Evolutionary conservation across 2,113 vertebrate species (phyloP), one percentile per base, ranked within the genome.

Genomic region (Pterocles orientalis): DNA sequence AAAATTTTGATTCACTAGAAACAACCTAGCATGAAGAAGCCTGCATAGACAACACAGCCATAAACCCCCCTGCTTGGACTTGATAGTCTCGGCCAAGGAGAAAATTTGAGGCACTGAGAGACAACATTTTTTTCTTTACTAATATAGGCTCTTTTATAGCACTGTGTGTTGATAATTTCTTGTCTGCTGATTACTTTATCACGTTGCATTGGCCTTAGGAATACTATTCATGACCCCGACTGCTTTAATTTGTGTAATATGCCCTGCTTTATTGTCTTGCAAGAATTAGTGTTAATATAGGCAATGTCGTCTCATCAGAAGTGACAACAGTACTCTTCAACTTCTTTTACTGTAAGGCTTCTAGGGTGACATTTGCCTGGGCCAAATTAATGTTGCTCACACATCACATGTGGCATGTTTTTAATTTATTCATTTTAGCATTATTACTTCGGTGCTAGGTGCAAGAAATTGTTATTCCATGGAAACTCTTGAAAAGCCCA

Each of bases 1-100:
- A 73, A 93, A 45, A 76, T 86, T 96, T 82, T 94, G 65, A 95
- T 97, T 92, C 43, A 82, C 1, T 80, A 43, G 18, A 64, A 95
- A 94, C 58, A 61, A 41, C 14, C 64, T 89, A 80, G 20, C 36
- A 21, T 61, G 72, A 93, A 94, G 58, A 20, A 80, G 48, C 45
- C 66, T 77, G 16, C 7, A 12, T 41, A 94, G 54, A n/a, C 26
- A 86, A 14, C 51, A 29, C 14, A 92, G 5, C 18, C 23, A 31
- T 77, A 71, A 94, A 51, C 65, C 4, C 15, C 48, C 10, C 17
- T 51, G 86, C 60, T 88, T 58, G 83, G 73, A 62, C 57, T 75
- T 61, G 45, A 57, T 81, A 80, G 33, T 41, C 43, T 78, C 84
- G 31, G 56, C 72, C 50, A 88, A 69, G n/a, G 48, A 88, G 73